Conservation (phyloP, 2,888 invertebrate genomes). For the Parnassius apollo region DNA sequence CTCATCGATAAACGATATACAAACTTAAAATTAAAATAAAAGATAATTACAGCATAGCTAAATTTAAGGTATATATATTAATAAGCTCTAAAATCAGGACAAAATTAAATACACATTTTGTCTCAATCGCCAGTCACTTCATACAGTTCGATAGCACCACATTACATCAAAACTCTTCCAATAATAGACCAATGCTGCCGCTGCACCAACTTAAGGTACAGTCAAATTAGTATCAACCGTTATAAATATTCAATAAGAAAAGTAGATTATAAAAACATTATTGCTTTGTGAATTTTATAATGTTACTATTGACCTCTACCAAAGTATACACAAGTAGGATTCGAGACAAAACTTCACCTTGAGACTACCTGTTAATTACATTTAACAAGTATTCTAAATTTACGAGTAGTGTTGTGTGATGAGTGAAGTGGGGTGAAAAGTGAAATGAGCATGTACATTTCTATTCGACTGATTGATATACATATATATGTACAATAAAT, state of each 20-base stretch:
- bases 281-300: constrained; percentile 47
- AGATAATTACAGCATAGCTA: constrained; percentile 76
- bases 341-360: constrained; percentile 30
- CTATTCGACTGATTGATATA: not conserved
- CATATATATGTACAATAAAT: constrained; percentile 17
- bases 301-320: constrained; percentile 29
- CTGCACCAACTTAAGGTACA: constrained; percentile 32
- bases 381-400: constrained; percentile 38
- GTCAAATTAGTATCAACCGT: constrained; percentile 23
- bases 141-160: constrained; percentile 74
- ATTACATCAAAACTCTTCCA: constrained; percentile 53
- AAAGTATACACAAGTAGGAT: constrained; percentile 27
- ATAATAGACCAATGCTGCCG: constrained; percentile 55
- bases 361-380: constrained; percentile 34
- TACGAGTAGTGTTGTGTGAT: constrained; percentile 46
- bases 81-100: constrained; percentile 79
- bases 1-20: constrained; percentile 51
- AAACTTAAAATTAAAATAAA: constrained; percentile 72
- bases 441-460: not conserved
- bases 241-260: constrained; percentile 39
- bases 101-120: constrained; percentile 72
- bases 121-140: constrained; percentile 66
- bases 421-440: constrained; percentile 42
- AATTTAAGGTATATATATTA: constrained; percentile 73
- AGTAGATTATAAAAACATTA: constrained; percentile 45